Evolutionary conservation across 2,888 invertebrate genomes (phyloP).

Genomic region (Oegoconia quadripuncta): DNA sequence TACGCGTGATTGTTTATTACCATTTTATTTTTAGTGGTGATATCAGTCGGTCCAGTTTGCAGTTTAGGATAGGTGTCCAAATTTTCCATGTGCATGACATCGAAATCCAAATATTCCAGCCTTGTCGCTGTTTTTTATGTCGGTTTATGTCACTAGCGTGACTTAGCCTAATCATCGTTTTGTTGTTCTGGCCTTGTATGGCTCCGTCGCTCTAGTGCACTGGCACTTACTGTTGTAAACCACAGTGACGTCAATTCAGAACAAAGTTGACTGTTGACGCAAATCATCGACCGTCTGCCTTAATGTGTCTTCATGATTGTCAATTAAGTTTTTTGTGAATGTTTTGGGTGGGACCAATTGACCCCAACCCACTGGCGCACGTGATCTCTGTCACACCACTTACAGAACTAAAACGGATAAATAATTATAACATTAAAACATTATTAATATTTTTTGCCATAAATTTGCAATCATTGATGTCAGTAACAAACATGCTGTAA

Average conservation of each 20-base stretch:
- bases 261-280: conserved; percentile 48
- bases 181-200: conserved; percentile 28
- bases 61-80: conserved; percentile 13
- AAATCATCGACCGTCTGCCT: conserved; percentile 44
- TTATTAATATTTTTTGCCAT: too few species aligned
- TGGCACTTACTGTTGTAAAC: conserved; percentile 24
- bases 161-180: conserved; percentile 15
- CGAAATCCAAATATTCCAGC: conserved; percentile 17
- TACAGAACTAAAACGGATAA: conserved; percentile 15
- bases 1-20: conserved; percentile 33
- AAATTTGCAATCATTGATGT: too few species aligned
- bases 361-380: conserved; percentile 47
- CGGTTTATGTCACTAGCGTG: conserved; percentile 23
- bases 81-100: conserved; percentile 13
- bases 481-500: too few species aligned
- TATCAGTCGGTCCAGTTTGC: conserved; percentile 24
- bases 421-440: too few species aligned
- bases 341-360: conserved; percentile 60
- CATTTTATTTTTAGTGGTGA: conserved; percentile 41
- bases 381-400: conserved; percentile 44
- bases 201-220: conserved; percentile 24
- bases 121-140: conserved; percentile 17
- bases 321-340: conserved; percentile 62
- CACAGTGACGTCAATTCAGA: conserved; percentile 45
- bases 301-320: conserved; percentile 62